These are phyloP conservation scores for Helicoverpa assulta DNA, from an alignment of 2,888 invertebrate genomes.

Conservation along the genomic window DNA sequence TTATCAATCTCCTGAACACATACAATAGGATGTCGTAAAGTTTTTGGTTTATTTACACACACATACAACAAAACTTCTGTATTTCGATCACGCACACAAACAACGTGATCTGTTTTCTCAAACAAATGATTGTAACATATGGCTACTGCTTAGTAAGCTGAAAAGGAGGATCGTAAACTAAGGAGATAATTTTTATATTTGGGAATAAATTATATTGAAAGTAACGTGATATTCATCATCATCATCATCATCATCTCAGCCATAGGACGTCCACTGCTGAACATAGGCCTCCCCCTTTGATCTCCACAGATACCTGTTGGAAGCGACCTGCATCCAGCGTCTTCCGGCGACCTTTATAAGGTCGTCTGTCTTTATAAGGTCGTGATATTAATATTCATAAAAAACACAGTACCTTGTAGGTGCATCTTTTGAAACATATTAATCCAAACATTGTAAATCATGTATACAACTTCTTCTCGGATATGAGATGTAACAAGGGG, in stretches of 20 bases:
- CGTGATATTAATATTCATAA: constrained; percentile 31
- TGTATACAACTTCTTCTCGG: no score
- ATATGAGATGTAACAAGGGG: no score
- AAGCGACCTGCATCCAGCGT: no score
- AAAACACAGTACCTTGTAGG: not conserved
- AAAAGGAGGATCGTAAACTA: constrained; percentile 14
- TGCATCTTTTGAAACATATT: no score
- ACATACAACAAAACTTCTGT: constrained; percentile 1
- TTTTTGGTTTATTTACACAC: constrained; percentile 36
- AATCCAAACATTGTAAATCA: no score
- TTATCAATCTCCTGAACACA: constrained; percentile 29
- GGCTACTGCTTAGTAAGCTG: constrained; percentile 17
- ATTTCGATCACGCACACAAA: constrained; percentile 29
- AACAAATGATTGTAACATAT: constrained; percentile 7
- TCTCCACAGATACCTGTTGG: no score
- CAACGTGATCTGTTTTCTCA: constrained; percentile 38
- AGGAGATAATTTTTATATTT: constrained; percentile 31
- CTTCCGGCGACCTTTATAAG: no score
- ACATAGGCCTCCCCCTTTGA: no score
- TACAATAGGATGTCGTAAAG: constrained; percentile 56
- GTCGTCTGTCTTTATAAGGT: no score
- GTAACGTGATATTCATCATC: no score
- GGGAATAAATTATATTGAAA: constrained; percentile 21
- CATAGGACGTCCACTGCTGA: no score
- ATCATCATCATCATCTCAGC: no score